Conservation (phyloP, 2,113 vertebrate species). For the Leucopsar rothschildi region DNA sequence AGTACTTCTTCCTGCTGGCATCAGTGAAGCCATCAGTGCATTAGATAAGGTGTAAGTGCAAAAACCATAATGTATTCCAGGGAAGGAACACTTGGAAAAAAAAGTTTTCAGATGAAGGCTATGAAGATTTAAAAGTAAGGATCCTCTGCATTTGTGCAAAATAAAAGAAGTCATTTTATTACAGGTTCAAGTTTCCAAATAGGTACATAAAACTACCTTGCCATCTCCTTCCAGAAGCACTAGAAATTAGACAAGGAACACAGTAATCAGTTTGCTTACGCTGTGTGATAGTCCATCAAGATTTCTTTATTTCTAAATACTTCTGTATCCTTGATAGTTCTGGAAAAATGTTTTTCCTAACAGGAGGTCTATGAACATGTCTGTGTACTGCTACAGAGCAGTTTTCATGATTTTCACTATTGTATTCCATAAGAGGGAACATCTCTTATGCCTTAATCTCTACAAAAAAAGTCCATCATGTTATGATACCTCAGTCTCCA, state of each 20-base stretch:
- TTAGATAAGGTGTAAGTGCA: not conserved
- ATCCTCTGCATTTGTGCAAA: not conserved
- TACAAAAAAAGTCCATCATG: not conserved
- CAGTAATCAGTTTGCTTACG: not conserved
- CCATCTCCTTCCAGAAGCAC: not conserved
- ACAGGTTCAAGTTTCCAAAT: not conserved
- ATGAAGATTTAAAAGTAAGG: not conserved
- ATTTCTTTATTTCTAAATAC: not conserved
- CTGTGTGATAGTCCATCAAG: not conserved
- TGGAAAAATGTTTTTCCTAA: not conserved
- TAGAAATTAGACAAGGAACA: not conserved
- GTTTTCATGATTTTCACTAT: not conserved
- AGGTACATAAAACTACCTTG: not conserved
- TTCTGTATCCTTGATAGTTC: not conserved
- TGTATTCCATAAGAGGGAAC: not conserved
- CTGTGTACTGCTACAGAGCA: not conserved
- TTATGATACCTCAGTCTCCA: not conserved
- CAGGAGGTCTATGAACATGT: fast-evolving
- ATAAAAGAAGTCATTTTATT: not conserved
- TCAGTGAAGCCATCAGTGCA: not conserved
- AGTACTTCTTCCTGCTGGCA: not conserved
- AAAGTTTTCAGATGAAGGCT: not conserved
- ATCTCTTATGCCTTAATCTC: not conserved
- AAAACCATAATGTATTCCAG: not conserved
- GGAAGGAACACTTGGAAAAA: not conserved